These are phyloP conservation scores for Amia ocellicauda DNA, from an alignment of 2,113 vertebrate genomes.

Conservation along the genomic window DNA sequence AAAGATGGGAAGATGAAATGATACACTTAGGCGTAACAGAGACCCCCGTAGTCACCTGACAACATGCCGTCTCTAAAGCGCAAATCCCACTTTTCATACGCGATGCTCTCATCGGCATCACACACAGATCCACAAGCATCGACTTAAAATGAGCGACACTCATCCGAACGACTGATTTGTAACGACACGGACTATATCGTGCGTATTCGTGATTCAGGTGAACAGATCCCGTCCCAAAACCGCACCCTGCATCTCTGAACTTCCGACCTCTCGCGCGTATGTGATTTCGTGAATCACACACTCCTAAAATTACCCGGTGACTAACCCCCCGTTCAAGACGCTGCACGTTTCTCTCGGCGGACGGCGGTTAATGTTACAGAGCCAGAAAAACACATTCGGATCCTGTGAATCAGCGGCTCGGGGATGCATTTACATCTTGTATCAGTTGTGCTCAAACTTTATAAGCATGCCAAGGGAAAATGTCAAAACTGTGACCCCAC, in stretches of 20 bases:
- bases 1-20: too few relatives aligned
- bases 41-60: too few relatives aligned
- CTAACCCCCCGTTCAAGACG: slow-evolving; percentile 3
- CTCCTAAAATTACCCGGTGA: slow-evolving; percentile 3
- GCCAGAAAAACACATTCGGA: neutral
- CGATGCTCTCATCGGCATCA: too few relatives aligned
- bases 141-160: neutral
- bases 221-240: too few relatives aligned
- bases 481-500: neutral
- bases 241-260: neutral
- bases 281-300: neutral
- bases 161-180: neutral
- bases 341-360: neutral
- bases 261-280: neutral
- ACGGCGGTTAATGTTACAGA: neutral
- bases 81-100: too few relatives aligned
- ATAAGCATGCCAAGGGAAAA: neutral
- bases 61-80: too few relatives aligned
- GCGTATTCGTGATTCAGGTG: too few relatives aligned
- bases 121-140: too few relatives aligned
- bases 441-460: neutral
- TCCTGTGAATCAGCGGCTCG: neutral
- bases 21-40: too few relatives aligned
- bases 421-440: neutral
- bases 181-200: too few relatives aligned